Evolutionary conservation across 1,140 invertebrate species (phyloP).

Genomic region (Pseudomyrmex gracilis): DNA sequence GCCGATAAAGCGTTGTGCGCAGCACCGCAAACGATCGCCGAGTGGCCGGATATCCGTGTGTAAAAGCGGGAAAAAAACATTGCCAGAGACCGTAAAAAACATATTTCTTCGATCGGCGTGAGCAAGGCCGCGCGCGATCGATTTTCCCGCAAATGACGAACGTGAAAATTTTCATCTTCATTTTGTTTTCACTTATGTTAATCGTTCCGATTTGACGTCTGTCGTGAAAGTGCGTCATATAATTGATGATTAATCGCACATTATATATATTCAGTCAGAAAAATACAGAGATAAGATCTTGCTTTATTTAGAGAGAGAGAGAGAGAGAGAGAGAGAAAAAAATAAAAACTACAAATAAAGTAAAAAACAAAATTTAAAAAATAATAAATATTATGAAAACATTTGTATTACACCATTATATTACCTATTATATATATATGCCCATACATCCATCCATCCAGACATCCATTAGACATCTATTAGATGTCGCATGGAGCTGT

Average conservation of each 20-base stretch:
- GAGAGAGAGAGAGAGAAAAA: neutral
- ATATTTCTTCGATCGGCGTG: conserved; percentile 17
- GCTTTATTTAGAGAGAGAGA: neutral
- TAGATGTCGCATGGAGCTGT: too few relatives aligned
- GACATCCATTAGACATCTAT: too few relatives aligned
- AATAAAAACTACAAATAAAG: conserved; percentile 30
- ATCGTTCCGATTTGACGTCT: neutral
- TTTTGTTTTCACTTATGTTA: conserved; percentile 22
- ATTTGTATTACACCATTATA: too few relatives aligned
- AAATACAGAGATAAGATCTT: conserved; percentile 5
- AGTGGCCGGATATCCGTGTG: conserved; percentile 24
- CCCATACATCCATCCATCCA: too few relatives aligned
- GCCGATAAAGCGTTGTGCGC: conserved; percentile 16
- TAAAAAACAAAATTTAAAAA: too few relatives aligned
- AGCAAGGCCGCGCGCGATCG: neutral
- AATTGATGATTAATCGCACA: neutral
- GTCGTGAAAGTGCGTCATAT: neutral
- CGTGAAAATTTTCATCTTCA: neutral
- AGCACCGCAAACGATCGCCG: neutral
- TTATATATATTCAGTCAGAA: neutral
- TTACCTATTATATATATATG: too few relatives aligned
- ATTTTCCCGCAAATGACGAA: conserved; percentile 10
- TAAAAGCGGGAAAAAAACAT: conserved; percentile 37
- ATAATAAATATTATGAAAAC: too few relatives aligned
- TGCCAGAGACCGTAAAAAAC: neutral